Evolutionary conservation across 2,888 invertebrate genomes (phyloP).

Genomic region (Leucophenga maculata): DNA sequence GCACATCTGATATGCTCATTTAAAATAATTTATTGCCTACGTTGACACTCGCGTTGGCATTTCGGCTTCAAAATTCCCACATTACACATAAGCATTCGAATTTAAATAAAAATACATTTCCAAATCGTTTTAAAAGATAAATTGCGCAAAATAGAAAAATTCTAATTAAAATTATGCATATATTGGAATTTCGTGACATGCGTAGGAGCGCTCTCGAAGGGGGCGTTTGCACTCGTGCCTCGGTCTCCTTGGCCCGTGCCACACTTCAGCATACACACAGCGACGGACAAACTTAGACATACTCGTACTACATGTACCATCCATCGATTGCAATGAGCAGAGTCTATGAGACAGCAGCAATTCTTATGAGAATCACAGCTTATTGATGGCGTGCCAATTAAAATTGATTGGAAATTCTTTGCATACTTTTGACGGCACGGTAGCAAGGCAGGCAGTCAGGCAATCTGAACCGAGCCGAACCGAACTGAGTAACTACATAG

Average conservation of each 20-base stretch:
- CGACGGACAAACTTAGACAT: neutral
- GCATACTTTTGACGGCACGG: conserved; percentile 53
- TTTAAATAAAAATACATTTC: conserved; percentile 32
- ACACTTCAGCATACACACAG: conserved; percentile 34
- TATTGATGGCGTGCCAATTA: conserved; percentile 71
- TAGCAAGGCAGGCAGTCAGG: conserved; percentile 10
- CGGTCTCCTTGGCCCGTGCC: conserved; percentile 11
- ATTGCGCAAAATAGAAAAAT: conserved; percentile 62
- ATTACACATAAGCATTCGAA: conserved; percentile 34
- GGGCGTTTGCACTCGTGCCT: conserved; percentile 22
- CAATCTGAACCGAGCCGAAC: neutral
- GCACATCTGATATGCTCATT: conserved; percentile 67
- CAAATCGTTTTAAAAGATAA: conserved; percentile 51
- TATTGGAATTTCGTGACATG: conserved; percentile 57
- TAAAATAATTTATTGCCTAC: conserved; percentile 69
- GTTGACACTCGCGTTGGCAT: conserved; percentile 63
- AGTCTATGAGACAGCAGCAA: conserved; percentile 17
- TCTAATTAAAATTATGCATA: conserved; percentile 70
- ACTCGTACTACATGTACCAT: neutral
- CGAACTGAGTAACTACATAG: neutral
- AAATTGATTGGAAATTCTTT: conserved; percentile 71
- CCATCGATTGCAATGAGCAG: neutral
- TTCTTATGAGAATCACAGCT: conserved; percentile 42
- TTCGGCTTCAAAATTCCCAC: conserved; percentile 51
- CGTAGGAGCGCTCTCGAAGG: conserved; percentile 6